Evolutionary conservation across 2,888 invertebrate genomes (phyloP).

Genomic region (Leistus spinibarbis): DNA sequence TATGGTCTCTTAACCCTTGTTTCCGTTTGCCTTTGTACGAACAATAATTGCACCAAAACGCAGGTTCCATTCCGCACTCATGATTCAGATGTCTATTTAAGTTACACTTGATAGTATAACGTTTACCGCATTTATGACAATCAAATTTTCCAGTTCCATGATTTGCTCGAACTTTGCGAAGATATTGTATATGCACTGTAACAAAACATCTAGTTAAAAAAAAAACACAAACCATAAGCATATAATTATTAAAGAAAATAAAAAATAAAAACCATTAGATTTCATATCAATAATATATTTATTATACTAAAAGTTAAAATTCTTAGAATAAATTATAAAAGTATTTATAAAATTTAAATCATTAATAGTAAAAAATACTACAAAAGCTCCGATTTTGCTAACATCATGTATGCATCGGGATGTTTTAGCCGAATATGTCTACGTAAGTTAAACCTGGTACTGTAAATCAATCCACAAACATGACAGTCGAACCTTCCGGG

Average conservation of each 20-base stretch:
- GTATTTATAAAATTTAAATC: background rate
- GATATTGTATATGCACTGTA: background rate
- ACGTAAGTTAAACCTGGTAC: background rate
- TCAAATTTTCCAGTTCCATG: constrained; percentile 26
- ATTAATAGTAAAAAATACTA: background rate
- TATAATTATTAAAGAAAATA: background rate
- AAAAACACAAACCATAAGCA: background rate
- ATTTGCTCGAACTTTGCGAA: background rate
- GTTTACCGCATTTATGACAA: constrained; percentile 58
- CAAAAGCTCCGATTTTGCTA: background rate
- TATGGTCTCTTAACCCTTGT: constrained; percentile 58
- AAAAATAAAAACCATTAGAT: background rate
- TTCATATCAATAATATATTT: background rate
- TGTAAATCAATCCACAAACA: background rate
- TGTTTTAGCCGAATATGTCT: background rate
- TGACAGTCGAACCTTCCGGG: background rate
- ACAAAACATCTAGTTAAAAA: background rate
- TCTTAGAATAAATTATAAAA: background rate
- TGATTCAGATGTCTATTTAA: constrained; percentile 58
- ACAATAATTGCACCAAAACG: constrained; percentile 78
- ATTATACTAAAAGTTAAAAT: background rate
- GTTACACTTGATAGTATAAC: constrained; percentile 60
- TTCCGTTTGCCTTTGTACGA: constrained; percentile 69
- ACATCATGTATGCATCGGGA: background rate
- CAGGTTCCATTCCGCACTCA: constrained; percentile 66